Conservation (phyloP, 2,888 invertebrate genomes). For the Lagria hirta region DNA sequence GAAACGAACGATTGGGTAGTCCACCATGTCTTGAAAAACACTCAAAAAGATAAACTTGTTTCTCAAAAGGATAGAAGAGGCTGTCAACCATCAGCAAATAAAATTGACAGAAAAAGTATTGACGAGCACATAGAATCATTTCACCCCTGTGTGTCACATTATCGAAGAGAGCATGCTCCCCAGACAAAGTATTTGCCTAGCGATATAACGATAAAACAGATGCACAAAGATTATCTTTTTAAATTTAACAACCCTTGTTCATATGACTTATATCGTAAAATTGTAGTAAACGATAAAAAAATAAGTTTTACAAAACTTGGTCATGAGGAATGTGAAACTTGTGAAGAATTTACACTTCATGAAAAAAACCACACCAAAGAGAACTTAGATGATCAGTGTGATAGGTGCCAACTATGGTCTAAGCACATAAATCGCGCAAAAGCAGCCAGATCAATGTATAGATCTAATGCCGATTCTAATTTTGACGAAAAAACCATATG, state of each 20-base stretch:
- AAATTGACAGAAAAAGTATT: too few species aligned
- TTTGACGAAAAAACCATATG: conserved; percentile 4
- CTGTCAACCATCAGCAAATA: too few species aligned
- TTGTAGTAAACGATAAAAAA: conserved; percentile 15
- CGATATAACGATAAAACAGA: conserved; percentile 22
- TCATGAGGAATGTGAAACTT: conserved; percentile 26
- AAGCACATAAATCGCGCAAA: conserved; percentile 14
- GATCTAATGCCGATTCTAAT: conserved; percentile 14
- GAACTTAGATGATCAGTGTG: conserved; percentile 14
- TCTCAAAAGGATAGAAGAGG: too few species aligned
- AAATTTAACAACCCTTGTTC: conserved; percentile 17
- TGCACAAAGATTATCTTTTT: conserved; percentile 21
- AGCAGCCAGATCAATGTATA: conserved; percentile 15
- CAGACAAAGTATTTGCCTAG: conserved; percentile 27
- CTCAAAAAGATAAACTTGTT: too few species aligned
- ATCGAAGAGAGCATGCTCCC: conserved; percentile 26
- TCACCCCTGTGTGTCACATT: conserved; percentile 25
- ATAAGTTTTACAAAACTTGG: conserved; percentile 21
- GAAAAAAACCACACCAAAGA: conserved; percentile 22
- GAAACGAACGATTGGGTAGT: too few species aligned
- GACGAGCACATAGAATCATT: conserved; percentile 28
- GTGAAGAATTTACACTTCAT: conserved; percentile 23
- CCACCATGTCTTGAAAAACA: too few species aligned
- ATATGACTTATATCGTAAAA: conserved; percentile 25
- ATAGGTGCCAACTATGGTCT: conserved; percentile 20